Percentiles rank a stretch among this genome's conserved stretches.
Evolutionary conservation across 2,113 vertebrate species (phyloP).

Genomic region (Numenius arquata): DNA sequence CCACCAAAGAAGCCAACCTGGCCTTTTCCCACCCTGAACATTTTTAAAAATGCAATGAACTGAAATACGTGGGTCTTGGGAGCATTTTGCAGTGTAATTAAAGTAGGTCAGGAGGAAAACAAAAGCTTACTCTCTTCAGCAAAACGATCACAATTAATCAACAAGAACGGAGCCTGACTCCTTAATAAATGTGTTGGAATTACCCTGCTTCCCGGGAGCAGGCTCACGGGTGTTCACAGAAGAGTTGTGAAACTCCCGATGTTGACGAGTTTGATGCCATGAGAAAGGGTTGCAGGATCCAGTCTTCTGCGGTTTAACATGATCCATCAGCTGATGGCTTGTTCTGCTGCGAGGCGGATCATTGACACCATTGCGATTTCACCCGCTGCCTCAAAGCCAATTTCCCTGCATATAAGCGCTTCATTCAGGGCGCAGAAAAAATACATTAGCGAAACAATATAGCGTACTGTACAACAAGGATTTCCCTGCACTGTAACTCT

Average conservation of each 20-base stretch:
- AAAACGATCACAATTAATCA: background rate
- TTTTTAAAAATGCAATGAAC: background rate
- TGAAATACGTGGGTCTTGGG: background rate
- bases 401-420: constrained; percentile 37
- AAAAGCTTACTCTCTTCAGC: background rate
- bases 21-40: background rate
- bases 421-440: constrained; percentile 58
- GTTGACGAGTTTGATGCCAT: background rate
- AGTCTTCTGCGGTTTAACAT: constrained; percentile 40
- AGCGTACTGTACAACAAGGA: constrained; percentile 63
- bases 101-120: background rate
- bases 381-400: constrained; percentile 43
- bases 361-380: constrained; percentile 29
- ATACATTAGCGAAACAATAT: constrained; percentile 50
- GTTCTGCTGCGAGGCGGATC: constrained; percentile 42
- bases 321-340: constrained; percentile 56
- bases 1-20: background rate
- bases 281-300: background rate
- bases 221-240: background rate
- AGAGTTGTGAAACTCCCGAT: background rate
- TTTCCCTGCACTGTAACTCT: constrained; percentile 59
- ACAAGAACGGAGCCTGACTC: background rate
- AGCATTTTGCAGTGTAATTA: background rate
- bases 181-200: background rate
- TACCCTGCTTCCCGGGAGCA: background rate